A percentile compares a stretch with the other conserved stretches of the same genome.
These are phyloP conservation scores for Microtus pennsylvanicus DNA, from an alignment of 2,113 vertebrate genomes.

Conservation along the genomic window DNA sequence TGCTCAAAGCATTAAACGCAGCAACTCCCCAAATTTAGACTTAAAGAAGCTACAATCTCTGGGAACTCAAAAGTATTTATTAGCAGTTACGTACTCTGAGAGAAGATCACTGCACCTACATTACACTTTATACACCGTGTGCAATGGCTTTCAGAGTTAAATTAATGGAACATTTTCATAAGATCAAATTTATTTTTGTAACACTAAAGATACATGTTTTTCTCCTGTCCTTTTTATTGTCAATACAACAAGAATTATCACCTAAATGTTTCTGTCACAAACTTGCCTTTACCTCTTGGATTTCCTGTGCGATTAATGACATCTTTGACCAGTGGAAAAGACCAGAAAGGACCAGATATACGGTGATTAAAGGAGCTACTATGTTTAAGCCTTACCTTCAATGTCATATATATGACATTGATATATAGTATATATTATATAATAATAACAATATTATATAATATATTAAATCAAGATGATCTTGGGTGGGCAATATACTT, in stretches of 20 bases:
- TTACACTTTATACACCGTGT: not conserved
- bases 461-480: not conserved
- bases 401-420: not conserved
- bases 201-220: not conserved
- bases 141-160: not conserved
- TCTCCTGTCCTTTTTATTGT: not conserved
- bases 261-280: not conserved
- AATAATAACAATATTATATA: too few relatives aligned
- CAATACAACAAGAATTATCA: not conserved
- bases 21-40: not conserved
- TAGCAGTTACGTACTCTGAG: not conserved
- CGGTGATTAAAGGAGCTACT: not conserved
- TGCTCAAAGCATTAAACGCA: not conserved
- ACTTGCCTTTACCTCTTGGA: not conserved
- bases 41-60: not conserved
- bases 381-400: slow-evolving; percentile 19
- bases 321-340: not conserved
- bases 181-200: not conserved
- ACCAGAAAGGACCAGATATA: not conserved
- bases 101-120: not conserved
- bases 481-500: not conserved
- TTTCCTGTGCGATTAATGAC: not conserved
- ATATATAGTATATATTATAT: too few relatives aligned
- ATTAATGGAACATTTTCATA: not conserved
- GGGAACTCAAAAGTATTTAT: not conserved